Evolutionary conservation across 2,797 vertebrate genomes (phyloP).

Genomic region (Capromys pilorides): DNA sequence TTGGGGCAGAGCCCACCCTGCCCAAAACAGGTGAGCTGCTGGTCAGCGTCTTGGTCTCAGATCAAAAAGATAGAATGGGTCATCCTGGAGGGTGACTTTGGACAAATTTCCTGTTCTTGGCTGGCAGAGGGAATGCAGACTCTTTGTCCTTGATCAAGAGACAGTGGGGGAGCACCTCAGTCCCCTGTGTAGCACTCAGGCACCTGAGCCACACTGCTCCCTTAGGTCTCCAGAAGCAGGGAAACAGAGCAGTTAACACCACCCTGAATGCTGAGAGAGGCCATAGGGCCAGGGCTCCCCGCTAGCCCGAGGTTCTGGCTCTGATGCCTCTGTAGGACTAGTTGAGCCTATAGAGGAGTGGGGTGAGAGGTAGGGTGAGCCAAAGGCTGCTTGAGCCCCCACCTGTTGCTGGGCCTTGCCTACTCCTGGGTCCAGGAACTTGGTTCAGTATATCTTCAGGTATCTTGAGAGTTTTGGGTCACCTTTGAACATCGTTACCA

Average conservation of each 20-base stretch:
- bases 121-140: not conserved
- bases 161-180: not conserved
- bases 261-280: not conserved
- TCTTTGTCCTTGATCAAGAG: not conserved
- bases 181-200: not conserved
- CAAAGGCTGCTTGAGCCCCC: not conserved
- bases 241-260: not conserved
- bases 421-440: not conserved
- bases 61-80: not conserved
- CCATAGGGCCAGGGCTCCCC: not conserved
- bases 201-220: not conserved
- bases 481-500: conserved; percentile 99
- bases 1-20: not conserved
- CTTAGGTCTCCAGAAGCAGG: not conserved
- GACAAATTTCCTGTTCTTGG: not conserved
- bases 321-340: not conserved
- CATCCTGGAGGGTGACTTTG: not conserved
- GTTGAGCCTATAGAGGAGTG: not conserved
- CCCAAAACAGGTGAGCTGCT: not conserved
- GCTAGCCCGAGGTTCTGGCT: too few relatives aligned
- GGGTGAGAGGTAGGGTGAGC: not conserved
- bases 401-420: not conserved
- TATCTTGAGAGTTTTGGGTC: conserved; percentile 77
- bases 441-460: not conserved
- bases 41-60: not conserved